phyloP scores from a whole-genome alignment of 1,140 invertebrate genomes.

The Fopius arisanus region DNA sequence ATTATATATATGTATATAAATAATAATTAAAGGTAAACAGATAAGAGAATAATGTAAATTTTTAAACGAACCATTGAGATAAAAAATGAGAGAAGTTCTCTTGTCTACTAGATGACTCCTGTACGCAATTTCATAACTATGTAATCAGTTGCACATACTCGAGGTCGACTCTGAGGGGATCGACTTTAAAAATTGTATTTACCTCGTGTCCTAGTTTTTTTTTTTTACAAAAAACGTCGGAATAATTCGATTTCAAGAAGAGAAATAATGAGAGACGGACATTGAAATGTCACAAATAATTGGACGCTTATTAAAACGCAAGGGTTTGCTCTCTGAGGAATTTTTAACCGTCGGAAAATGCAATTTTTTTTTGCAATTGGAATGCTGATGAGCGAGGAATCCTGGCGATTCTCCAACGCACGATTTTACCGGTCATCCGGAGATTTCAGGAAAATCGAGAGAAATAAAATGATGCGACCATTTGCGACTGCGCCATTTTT shows the following conservation, averaged over 20 bases:
- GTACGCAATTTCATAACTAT: neutral
- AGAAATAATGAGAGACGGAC: neutral
- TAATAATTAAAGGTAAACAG: too few relatives aligned
- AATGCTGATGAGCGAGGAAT: neutral
- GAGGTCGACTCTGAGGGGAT: neutral
- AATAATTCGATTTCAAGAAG: neutral
- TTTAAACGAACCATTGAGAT: too few relatives aligned
- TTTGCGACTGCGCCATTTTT: too few relatives aligned
- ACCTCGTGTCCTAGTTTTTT: conserved; percentile 3
- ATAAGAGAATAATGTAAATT: too few relatives aligned
- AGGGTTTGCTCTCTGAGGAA: neutral
- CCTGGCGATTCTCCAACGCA: neutral
- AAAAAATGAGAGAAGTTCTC: neutral
- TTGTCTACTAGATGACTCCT: neutral
- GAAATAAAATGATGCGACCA: too few relatives aligned
- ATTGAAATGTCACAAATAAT: conserved; percentile 9
- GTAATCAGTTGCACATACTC: conserved; percentile 1
- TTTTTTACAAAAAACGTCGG: neutral
- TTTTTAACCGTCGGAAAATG: neutral
- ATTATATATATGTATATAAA: too few relatives aligned
- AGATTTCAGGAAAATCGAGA: neutral
- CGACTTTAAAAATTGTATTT: neutral
- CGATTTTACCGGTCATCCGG: neutral
- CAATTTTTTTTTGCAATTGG: neutral
- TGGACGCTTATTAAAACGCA: neutral